Evolutionary conservation across 2,888 invertebrate genomes (phyloP).

Genomic region (Drosophila heteroneura): DNA sequence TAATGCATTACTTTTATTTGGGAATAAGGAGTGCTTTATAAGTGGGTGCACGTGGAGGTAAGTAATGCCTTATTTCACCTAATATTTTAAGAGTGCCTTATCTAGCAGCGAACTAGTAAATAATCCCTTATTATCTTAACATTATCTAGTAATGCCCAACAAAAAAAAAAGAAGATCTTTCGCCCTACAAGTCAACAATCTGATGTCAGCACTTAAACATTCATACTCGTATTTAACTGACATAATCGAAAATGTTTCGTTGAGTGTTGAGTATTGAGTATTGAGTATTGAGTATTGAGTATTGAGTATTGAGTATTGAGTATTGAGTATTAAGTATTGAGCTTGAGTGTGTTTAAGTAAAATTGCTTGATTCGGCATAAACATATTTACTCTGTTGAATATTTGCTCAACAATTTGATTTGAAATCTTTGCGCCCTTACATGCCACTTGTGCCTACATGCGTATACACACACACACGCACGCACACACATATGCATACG

Average conservation of each 20-base stretch:
- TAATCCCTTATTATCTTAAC: not conserved
- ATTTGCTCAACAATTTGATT: slow-evolving; percentile 81
- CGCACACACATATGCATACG: not conserved
- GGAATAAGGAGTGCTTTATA: not conserved
- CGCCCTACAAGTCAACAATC: slow-evolving; percentile 37
- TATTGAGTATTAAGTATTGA: slow-evolving; percentile 15
- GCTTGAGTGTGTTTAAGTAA: slow-evolving; percentile 77
- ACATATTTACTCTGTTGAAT: slow-evolving; percentile 80
- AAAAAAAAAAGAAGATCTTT: too few species aligned
- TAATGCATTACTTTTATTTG: not conserved
- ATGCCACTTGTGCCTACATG: slow-evolving; percentile 43
- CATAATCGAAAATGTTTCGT: slow-evolving; percentile 58
- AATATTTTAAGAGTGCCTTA: not conserved
- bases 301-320: slow-evolving; percentile 51
- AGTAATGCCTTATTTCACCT: not conserved
- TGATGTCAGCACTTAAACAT: slow-evolving; percentile 48
- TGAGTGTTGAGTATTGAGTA: slow-evolving; percentile 46
- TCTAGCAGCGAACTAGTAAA: not conserved
- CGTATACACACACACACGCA: not conserved
- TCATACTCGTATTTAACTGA: slow-evolving; percentile 43
- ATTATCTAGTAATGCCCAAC: not conserved
- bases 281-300: slow-evolving; percentile 45
- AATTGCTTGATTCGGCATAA: slow-evolving; percentile 80
- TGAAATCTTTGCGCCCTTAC: slow-evolving; percentile 63
- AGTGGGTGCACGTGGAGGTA: not conserved